Evolutionary conservation across 2,888 invertebrate genomes (phyloP).

Genomic region (Drosophila melanocephala): DNA sequence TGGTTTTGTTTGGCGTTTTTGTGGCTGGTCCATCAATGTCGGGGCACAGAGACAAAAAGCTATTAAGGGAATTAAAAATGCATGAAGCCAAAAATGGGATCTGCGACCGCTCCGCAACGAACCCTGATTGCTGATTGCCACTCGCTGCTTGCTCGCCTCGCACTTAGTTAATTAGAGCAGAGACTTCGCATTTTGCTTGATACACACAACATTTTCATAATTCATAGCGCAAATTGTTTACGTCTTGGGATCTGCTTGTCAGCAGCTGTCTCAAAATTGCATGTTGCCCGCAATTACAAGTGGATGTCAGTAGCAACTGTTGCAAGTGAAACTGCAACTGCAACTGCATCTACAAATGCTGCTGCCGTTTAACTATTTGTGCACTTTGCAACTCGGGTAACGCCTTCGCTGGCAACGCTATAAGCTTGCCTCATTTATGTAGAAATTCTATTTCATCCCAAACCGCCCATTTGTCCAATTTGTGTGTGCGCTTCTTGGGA

Average conservation of each 20-base stretch:
- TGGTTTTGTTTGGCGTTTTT: slow-evolving; percentile 36
- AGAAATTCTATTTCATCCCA: slow-evolving; percentile 49
- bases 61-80: slow-evolving; percentile 83
- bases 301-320: slow-evolving; percentile 40
- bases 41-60: slow-evolving; percentile 76
- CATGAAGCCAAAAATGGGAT: slow-evolving; percentile 75
- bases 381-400: slow-evolving; percentile 57
- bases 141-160: slow-evolving; percentile 41
- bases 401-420: slow-evolving; percentile 40
- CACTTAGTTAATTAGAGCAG: slow-evolving; percentile 77
- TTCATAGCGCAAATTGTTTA: slow-evolving; percentile 75
- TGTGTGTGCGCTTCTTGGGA: slow-evolving; percentile 68
- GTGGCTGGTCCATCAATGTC: slow-evolving; percentile 78
- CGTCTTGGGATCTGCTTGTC: slow-evolving; percentile 28
- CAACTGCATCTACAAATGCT: slow-evolving; percentile 21
- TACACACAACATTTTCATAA: slow-evolving; percentile 65
- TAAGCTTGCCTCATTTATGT: slow-evolving; percentile 40
- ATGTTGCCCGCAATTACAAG: slow-evolving; percentile 64
- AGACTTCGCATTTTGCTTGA: slow-evolving; percentile 62
- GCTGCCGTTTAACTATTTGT: slow-evolving; percentile 71
- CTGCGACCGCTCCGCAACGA: slow-evolving; percentile 20
- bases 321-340: slow-evolving; percentile 4
- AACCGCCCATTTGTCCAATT: slow-evolving; percentile 72
- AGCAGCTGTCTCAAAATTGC: slow-evolving; percentile 62
- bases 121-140: slow-evolving; percentile 21